Evolutionary conservation across 2,888 invertebrate genomes (phyloP), one percentile per base, ranked within the genome.

Genomic region (Ectemnius cavifrons): DNA sequence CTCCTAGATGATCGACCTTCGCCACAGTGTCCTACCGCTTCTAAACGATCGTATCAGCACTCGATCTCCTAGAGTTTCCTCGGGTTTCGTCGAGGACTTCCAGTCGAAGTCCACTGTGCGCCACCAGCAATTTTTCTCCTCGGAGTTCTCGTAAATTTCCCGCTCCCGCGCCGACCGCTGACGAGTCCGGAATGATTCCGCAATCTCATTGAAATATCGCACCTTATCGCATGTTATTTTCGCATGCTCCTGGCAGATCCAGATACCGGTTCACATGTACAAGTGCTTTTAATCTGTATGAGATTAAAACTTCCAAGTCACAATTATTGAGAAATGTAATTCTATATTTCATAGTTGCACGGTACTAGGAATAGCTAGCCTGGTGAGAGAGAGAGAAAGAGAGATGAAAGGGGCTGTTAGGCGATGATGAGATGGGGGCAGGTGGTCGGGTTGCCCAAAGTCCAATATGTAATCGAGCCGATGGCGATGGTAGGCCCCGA

Each of bases 31-130:
- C 63, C 64, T 18, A 27, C 60, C 8, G 71, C 72, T 80, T 69
- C 79, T 75, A 80, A 80, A 69, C 80, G 88, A 88, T 85, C 77
- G 67, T 84, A 84, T 87, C 86, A 67, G 45, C 18, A 11, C 37
- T 37, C 59, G 64, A 82, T 81, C 80, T 81, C 63, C 73, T 74
- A 80, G 78, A 79, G 75, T 72, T 85, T 84, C 62, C 71, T 62
- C n/a, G 4, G 37, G 58, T 23, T 52, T 20, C 61, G 37, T 27
- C 45, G 20, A 14, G 16, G 6, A n/a, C 37, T 18, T 46, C 46
- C 4, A 13, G 45, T 66, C 82, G 79, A 75, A 72, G 65, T 78
- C 79, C 77, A 80, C 77, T 63, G 23, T 61, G 37, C 69, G 74
- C 78, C 73, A 66, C 71, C 69, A 70, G 75, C 66, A 58, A 65